Percentiles rank a stretch among this genome's conserved stretches.
phyloP scores from a whole-genome alignment of 2,888 invertebrate genomes.

The Tenthredo mesomela region DNA sequence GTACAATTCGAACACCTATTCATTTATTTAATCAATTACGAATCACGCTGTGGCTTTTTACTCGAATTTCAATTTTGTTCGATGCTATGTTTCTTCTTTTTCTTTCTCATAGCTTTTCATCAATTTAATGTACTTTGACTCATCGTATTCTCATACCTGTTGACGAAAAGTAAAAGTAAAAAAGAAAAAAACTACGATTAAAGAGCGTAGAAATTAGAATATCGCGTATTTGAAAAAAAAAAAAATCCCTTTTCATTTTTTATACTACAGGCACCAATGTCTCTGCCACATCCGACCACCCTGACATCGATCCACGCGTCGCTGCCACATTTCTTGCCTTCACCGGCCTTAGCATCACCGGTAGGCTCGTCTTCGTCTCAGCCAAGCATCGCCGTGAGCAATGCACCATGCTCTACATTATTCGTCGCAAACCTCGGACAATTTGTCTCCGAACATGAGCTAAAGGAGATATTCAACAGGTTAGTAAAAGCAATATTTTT shows the following conservation, averaged over 20 bases:
- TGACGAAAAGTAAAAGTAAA: no score
- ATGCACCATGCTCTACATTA: constrained; percentile 97
- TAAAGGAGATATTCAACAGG: constrained; percentile 99
- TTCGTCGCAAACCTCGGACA: constrained; percentile 99
- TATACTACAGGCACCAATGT: constrained; percentile 80
- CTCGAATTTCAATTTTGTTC: not conserved
- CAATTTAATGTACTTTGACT: no score
- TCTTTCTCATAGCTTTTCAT: not conserved
- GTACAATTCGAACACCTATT: not conserved
- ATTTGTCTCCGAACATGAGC: constrained; percentile 98
- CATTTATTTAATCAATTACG: not conserved
- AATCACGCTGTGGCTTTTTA: not conserved
- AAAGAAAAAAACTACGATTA: not conserved
- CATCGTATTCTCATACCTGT: not conserved
- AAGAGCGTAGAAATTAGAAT: not conserved
- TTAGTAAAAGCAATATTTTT: constrained; percentile 77
- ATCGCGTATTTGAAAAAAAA: not conserved
- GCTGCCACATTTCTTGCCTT: constrained; percentile 93
- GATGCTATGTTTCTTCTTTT: not conserved
- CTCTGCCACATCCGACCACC: constrained; percentile 83
- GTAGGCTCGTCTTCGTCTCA: constrained; percentile 88
- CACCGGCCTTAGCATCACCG: constrained; percentile 95
- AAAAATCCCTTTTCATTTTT: constrained; percentile 42
- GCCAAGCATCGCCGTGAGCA: constrained; percentile 85
- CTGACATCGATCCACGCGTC: constrained; percentile 87